These are phyloP conservation scores for Asbolus verrucosus DNA, from an alignment of 1,140 invertebrate genomes.

Conservation along the genomic window DNA sequence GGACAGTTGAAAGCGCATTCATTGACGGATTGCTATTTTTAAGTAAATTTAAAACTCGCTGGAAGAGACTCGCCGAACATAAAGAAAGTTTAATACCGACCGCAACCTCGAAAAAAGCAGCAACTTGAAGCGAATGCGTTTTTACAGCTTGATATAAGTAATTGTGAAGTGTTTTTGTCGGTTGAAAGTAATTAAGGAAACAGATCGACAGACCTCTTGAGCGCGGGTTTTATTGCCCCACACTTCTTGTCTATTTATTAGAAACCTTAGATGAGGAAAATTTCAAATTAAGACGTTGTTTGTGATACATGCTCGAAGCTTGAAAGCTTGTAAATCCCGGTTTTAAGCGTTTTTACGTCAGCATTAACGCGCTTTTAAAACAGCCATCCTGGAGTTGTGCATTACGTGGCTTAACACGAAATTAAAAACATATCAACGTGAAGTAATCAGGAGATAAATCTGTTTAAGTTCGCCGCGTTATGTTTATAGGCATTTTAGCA, in stretches of 20 bases:
- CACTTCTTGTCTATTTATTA: slow-evolving; percentile 23
- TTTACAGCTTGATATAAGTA: neutral
- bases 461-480: too few species aligned
- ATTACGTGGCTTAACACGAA: neutral
- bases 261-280: slow-evolving; percentile 9
- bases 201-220: slow-evolving; percentile 7
- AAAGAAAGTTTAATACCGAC: too few species aligned
- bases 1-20: too few species aligned
- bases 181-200: slow-evolving; percentile 17
- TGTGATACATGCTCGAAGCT: slow-evolving; percentile 12
- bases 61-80: too few species aligned
- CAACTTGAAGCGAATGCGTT: neutral
- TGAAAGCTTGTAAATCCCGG: slow-evolving; percentile 2
- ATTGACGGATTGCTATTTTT: too few species aligned
- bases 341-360: slow-evolving; percentile 6
- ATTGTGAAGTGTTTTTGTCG: slow-evolving; percentile 12
- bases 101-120: too few species aligned
- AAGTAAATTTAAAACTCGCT: too few species aligned
- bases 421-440: slow-evolving; percentile 9
- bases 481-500: too few species aligned
- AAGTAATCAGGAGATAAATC: neutral
- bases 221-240: neutral
- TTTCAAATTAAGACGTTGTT: slow-evolving; percentile 24
- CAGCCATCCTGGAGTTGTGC: neutral
- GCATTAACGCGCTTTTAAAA: slow-evolving; percentile 2